Evolutionary conservation across 2,113 vertebrate species (phyloP), one percentile per base, ranked within the genome.

Genomic region (Syrrhaptes paradoxus): DNA sequence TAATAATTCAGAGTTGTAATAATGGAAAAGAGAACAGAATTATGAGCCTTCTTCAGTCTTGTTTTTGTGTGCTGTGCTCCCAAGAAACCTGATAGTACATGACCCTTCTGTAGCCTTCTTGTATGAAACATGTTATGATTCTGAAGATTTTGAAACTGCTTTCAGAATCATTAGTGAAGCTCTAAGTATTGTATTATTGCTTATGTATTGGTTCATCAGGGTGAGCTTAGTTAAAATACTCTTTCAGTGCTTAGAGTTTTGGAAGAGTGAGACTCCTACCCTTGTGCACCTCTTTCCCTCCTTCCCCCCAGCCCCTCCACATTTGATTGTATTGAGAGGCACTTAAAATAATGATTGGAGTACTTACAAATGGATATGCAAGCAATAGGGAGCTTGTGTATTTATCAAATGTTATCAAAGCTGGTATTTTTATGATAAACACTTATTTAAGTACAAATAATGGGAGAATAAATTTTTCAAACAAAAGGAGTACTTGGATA

Each of bases 221-320:
- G 36, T 36, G 36, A 28, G 15, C 31, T 75, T 29, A 46, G 29
- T 54, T 65, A 36, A 61, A 70, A 75, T 38, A 38, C 38, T 46
- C 46, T 57, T 70, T 36, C 10, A 22, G 26, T 59, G 48, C 34
- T 70, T 82, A n/a, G 58, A 36, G 13, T 43, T 88, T 88, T 71
- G n/a, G 67, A 59, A 74, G 45, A 73, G 41, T 29, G 25, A 59
- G 9, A 51, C 43, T 73, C 52, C 28, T 57, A 13, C 32, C 22
- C 26, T 29, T 1, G 2, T 8, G 9, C 1, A 1, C 21, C 14
- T 15, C 2, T 26, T 10, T 9, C 5, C 24, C 13, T 18, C 24
- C 13, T 22, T 11, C 25, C 12, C 17, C 19, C 15, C 26, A 43
- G 6, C 17, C 24, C 34, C 32, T 55, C 31, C 71, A 57, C 36